A percentile compares a stretch with the other conserved stretches of the same genome.
These are phyloP conservation scores for Xenopus laevis DNA, from an alignment of 2,113 vertebrate genomes.

Conservation along the genomic window DNA sequence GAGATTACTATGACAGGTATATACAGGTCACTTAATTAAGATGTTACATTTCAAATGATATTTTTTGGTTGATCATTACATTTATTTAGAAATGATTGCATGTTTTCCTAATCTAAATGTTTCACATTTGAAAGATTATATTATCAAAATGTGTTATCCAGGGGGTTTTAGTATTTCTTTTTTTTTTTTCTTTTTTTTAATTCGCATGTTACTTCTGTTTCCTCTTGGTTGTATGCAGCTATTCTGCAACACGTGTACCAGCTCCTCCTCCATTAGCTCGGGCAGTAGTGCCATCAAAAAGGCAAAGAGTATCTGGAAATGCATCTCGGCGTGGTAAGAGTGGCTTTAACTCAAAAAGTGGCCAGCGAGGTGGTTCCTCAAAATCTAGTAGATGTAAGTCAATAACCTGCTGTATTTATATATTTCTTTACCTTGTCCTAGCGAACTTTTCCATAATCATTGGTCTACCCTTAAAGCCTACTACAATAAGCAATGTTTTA, in stretches of 20 bases:
- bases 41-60: too few relatives aligned
- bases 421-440: too few relatives aligned
- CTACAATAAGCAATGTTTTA: too few relatives aligned
- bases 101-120: too few relatives aligned
- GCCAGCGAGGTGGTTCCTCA: constrained; percentile 75
- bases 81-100: too few relatives aligned
- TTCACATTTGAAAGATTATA: too few relatives aligned
- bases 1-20: constrained; percentile 85
- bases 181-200: neutral
- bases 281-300: constrained; percentile 81
- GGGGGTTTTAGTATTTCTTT: constrained; percentile 23
- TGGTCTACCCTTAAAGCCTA: too few relatives aligned
- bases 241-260: constrained; percentile 73
- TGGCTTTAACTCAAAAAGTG: constrained; percentile 81
- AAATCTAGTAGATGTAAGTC: constrained; percentile 64
- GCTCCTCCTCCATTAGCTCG: constrained; percentile 79
- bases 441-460: too few relatives aligned
- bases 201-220: neutral
- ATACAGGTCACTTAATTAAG: too few relatives aligned
- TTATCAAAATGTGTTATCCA: too few relatives aligned
- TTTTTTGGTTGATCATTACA: too few relatives aligned
- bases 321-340: constrained; percentile 78
- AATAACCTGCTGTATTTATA: too few relatives aligned
- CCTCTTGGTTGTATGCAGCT: constrained; percentile 73
- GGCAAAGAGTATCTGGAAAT: constrained; percentile 78